phyloP scores from a whole-genome alignment of 1,140 invertebrate species.

The Polypedilum vanderplanki region DNA sequence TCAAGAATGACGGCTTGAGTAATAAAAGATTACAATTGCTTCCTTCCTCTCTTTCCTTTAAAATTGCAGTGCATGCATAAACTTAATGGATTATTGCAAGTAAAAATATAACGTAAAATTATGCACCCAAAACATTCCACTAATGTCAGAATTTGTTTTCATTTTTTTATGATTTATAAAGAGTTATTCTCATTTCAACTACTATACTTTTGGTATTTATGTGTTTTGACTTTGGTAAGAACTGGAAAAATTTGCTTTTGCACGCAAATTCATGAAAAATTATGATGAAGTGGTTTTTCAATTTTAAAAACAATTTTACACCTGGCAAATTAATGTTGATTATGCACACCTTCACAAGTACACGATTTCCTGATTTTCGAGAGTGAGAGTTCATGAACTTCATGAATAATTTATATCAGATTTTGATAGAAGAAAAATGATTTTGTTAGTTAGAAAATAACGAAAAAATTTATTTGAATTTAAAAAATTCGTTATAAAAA shows the following conservation, averaged over 20 bases:
- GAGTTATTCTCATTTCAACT: not conserved
- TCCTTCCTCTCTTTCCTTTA: not conserved
- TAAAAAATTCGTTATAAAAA: too few species aligned
- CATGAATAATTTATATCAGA: not conserved
- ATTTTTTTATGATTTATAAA: conserved; percentile 28
- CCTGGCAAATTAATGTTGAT: conserved; percentile 12
- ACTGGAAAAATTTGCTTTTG: not conserved
- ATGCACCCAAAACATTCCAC: not conserved
- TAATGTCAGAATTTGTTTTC: not conserved
- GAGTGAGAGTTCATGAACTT: not conserved
- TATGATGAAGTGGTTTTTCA: conserved; percentile 13
- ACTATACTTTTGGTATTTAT: not conserved
- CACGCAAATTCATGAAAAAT: not conserved
- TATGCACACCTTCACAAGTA: conserved; percentile 15
- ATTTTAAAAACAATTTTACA: conserved; percentile 8
- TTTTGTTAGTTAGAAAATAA: not conserved
- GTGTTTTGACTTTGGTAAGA: not conserved
- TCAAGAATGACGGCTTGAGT: too few species aligned
- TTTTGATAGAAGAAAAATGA: not conserved
- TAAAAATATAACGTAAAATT: not conserved
- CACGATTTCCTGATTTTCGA: not conserved
- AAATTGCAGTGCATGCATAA: not conserved
- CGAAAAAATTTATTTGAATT: too few species aligned
- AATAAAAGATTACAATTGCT: conserved; percentile 28
- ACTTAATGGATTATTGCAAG: conserved; percentile 11